Evolutionary conservation across 92 coral and sea anemone genomes (phyloP).

Genomic region (Epizoanthus fatuus): DNA sequence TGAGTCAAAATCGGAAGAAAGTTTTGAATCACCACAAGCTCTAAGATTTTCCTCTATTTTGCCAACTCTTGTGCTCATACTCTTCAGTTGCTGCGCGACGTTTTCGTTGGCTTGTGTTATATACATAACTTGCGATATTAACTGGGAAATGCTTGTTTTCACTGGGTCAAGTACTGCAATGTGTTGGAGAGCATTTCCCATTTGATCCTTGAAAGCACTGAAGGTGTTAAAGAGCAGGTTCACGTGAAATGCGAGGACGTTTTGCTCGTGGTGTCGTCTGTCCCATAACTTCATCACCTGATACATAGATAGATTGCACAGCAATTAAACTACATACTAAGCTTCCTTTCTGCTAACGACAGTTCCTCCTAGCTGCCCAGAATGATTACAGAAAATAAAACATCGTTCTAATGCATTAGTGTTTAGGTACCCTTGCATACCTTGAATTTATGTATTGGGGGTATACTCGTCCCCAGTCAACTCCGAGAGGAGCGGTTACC

Average conservation of each 20-base stretch:
- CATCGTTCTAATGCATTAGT: too few species aligned
- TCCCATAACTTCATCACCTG: conserved; percentile 53
- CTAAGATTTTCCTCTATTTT: conserved; percentile 22
- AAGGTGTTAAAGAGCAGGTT: conserved; percentile 23
- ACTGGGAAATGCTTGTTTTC: conserved; percentile 50
- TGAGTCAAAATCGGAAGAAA: background rate
- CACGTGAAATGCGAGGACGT: conserved; percentile 43
- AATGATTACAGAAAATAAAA: too few species aligned
- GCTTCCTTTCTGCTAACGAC: too few species aligned
- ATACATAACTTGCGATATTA: conserved; percentile 49
- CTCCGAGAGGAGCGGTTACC: too few species aligned
- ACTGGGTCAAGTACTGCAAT: conserved; percentile 19
- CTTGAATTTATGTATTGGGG: too few species aligned
- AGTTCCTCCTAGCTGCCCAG: too few species aligned
- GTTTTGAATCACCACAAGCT: background rate
- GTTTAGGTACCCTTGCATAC: too few species aligned
- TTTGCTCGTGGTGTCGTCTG: conserved; percentile 50
- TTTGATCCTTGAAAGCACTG: conserved; percentile 31
- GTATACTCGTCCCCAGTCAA: too few species aligned
- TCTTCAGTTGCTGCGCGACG: background rate
- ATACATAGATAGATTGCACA: background rate
- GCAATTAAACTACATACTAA: too few species aligned
- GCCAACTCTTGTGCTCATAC: background rate
- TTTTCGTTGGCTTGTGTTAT: conserved; percentile 2
- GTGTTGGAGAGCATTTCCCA: conserved; percentile 38